Evolutionary conservation across 2,113 vertebrate species (phyloP).

Genomic region (Cercopithecus mona): DNA sequence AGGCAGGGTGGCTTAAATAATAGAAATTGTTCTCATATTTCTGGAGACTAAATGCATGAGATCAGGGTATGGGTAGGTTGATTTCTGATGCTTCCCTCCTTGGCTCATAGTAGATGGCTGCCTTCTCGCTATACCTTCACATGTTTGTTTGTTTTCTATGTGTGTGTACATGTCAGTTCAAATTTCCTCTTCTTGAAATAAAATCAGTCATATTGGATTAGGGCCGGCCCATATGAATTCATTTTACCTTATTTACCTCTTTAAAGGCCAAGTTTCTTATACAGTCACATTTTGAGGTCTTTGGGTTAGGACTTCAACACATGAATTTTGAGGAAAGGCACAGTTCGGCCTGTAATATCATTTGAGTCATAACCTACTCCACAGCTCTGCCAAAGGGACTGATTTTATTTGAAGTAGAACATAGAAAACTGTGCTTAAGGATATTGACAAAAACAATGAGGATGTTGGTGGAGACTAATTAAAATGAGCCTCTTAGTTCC

Average conservation of each 20-base stretch:
- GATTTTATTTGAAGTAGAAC: neutral
- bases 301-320: neutral
- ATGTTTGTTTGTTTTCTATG: neutral
- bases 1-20: neutral
- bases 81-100: neutral
- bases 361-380: neutral
- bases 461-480: neutral
- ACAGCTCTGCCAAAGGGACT: neutral
- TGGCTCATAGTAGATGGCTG: too few species aligned
- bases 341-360: neutral
- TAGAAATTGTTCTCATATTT: neutral
- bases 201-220: neutral
- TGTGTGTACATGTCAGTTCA: neutral
- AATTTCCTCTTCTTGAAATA: neutral
- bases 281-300: neutral
- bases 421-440: neutral
- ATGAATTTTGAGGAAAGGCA: neutral
- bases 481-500: neutral
- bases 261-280: neutral
- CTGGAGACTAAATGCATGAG: neutral
- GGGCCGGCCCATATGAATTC: fast-evolving
- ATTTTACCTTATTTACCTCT: neutral
- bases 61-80: neutral
- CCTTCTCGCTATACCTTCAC: too few species aligned
- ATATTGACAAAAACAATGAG: neutral